phyloP scores from a whole-genome alignment of 2,888 invertebrate genomes.

The Salticus scenicus region DNA sequence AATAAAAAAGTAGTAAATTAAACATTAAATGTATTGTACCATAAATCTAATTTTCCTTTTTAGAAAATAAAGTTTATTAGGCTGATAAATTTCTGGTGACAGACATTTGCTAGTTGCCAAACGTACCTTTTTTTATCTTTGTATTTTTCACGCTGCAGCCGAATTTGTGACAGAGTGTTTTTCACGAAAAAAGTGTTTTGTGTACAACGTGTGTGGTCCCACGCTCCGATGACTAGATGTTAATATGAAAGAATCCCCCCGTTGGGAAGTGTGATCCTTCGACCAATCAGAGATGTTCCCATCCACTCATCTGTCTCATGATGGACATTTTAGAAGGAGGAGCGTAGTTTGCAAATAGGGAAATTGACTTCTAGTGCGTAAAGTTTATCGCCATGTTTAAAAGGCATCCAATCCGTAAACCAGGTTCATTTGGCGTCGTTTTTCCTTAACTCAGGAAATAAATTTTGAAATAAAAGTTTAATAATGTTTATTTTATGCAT shows the following conservation, averaged over 20 bases:
- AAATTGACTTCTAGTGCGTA: background rate
- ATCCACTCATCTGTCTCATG: slow-evolving; percentile 43
- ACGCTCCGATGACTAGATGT: slow-evolving; percentile 76
- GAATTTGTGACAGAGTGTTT: slow-evolving; percentile 58
- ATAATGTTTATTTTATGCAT: too few species aligned
- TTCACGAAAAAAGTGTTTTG: slow-evolving; percentile 30
- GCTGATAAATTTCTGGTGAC: slow-evolving; percentile 39
- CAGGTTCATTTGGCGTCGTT: too few species aligned
- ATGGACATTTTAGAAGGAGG: slow-evolving; percentile 54
- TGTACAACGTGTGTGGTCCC: slow-evolving; percentile 75
- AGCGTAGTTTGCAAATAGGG: slow-evolving; percentile 58
- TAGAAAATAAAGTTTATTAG: background rate
- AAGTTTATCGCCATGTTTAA: background rate
- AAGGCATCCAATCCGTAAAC: too few species aligned
- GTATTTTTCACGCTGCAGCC: slow-evolving; percentile 36
- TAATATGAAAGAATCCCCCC: slow-evolving; percentile 73
- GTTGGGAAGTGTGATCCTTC: slow-evolving; percentile 34
- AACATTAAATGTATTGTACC: too few species aligned
- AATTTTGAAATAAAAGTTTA: too few species aligned
- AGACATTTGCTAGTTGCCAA: slow-evolving; percentile 3
- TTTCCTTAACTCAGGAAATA: too few species aligned
- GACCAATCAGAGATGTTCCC: slow-evolving; percentile 52
- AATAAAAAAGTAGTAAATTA: too few species aligned
- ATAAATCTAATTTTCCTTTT: too few species aligned
- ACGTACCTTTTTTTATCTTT: slow-evolving; percentile 17